Conservation (phyloP, 2,888 invertebrate genomes). For the Diabrotica balteata region DNA sequence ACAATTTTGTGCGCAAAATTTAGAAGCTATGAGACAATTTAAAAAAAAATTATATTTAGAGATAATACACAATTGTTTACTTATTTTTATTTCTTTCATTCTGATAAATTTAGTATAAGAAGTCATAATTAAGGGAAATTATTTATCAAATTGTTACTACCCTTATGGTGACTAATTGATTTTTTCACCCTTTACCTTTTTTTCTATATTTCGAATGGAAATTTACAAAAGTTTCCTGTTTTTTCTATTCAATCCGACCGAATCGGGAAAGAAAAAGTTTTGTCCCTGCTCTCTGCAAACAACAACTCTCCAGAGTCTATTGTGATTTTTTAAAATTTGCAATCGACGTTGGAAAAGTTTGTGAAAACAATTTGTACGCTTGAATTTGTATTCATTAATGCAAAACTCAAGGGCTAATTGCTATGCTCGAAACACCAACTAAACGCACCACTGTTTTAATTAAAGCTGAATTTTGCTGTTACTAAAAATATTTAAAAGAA, state of each 20-base stretch:
- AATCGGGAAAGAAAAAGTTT: slow-evolving; percentile 21
- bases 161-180: too few species aligned
- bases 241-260: slow-evolving; percentile 3
- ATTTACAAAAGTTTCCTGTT: slow-evolving; percentile 13
- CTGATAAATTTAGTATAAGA: too few species aligned
- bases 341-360: slow-evolving; percentile 34
- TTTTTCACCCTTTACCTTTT: too few species aligned
- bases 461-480: slow-evolving; percentile 35
- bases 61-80: too few species aligned
- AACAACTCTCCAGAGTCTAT: slow-evolving; percentile 30
- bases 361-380: slow-evolving; percentile 38
- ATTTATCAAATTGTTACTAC: too few species aligned
- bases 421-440: slow-evolving; percentile 38
- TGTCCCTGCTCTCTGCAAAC: slow-evolving; percentile 18
- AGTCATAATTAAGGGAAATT: too few species aligned
- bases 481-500: slow-evolving; percentile 40
- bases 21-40: too few species aligned
- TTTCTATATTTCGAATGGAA: background rate
- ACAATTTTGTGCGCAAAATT: too few species aligned
- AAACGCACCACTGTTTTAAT: slow-evolving; percentile 38
- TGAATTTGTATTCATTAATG: slow-evolving; percentile 44
- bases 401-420: slow-evolving; percentile 43
- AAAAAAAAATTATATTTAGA: too few species aligned
- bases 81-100: too few species aligned
- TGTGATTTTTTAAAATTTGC: slow-evolving; percentile 35